A percentile compares a stretch with the other conserved stretches of the same genome.
phyloP scores from a whole-genome alignment of 1,140 invertebrate genomes.

The Musca domestica region DNA sequence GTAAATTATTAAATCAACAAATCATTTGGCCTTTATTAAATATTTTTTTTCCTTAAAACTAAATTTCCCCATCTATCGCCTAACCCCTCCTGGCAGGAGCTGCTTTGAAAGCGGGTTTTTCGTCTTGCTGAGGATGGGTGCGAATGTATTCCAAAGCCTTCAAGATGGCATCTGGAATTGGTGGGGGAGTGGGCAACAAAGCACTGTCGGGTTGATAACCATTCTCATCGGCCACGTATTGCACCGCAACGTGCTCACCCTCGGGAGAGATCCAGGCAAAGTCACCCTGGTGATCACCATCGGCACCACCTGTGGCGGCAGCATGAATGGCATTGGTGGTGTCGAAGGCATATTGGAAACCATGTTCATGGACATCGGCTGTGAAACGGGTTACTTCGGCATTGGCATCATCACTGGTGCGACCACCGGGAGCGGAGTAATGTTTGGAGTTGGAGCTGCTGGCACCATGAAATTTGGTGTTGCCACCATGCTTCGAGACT shows the following conservation, averaged over 20 bases:
- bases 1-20: too few relatives aligned
- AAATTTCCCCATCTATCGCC: too few relatives aligned
- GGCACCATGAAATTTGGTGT: background rate
- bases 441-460: background rate
- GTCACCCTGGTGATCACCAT: conserved; percentile 40
- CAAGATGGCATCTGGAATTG: conserved; percentile 54
- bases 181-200: conserved; percentile 60
- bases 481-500: background rate
- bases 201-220: conserved; percentile 35
- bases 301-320: conserved; percentile 55
- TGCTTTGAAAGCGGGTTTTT: background rate
- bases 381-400: conserved; percentile 34
- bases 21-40: too few relatives aligned
- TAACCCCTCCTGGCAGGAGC: too few relatives aligned
- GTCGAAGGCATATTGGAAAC: conserved; percentile 53
- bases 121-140: conserved; percentile 36
- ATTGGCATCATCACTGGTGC: conserved; percentile 34
- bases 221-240: conserved; percentile 57
- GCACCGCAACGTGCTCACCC: conserved; percentile 50
- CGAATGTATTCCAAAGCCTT: conserved; percentile 55
- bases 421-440: background rate
- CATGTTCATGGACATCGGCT: conserved; percentile 52
- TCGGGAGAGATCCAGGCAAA: conserved; percentile 39
- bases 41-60: too few relatives aligned
- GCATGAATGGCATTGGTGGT: conserved; percentile 62